phyloP scores from a whole-genome alignment of 2,797 vertebrate species.

The Lindbergichthys nudifrons region DNA sequence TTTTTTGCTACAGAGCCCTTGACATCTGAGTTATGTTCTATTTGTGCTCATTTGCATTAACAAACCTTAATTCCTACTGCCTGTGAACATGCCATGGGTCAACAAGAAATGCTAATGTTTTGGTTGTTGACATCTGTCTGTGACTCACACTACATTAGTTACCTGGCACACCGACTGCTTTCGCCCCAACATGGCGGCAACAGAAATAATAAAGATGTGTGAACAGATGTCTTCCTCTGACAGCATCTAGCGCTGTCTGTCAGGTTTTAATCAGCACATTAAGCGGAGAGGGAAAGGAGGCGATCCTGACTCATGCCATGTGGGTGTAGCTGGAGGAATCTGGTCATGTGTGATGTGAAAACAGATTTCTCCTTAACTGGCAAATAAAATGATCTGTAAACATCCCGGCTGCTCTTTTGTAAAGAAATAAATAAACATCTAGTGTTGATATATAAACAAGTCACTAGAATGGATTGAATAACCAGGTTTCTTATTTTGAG shows the following conservation, averaged over 20 bases:
- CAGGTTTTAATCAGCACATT: conserved; percentile 78
- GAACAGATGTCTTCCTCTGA: conserved; percentile 74
- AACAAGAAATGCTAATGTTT: conserved; percentile 32
- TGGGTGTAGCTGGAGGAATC: conserved; percentile 56
- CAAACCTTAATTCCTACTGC: background rate
- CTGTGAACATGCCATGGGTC: conserved; percentile 25
- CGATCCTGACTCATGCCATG: conserved; percentile 55
- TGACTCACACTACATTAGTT: conserved; percentile 54
- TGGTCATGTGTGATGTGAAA: conserved; percentile 40
- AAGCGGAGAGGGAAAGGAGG: conserved; percentile 52
- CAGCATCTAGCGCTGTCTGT: conserved; percentile 65
- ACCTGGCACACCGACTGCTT: conserved; percentile 50
- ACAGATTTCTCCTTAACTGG: conserved; percentile 47
- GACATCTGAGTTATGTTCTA: background rate
- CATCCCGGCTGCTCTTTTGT: conserved; percentile 21
- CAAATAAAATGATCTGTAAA: conserved; percentile 23
- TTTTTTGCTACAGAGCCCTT: conserved; percentile 2
- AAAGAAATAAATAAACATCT: conserved; percentile 10
- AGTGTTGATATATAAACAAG: conserved; percentile 17
- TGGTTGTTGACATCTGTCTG: conserved; percentile 51
- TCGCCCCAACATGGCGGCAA: conserved; percentile 54
- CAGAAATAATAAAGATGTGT: conserved; percentile 65
- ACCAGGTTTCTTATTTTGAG: conserved; percentile 6
- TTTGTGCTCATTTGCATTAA: background rate
- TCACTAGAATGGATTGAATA: conserved; percentile 19